Conservation (phyloP, 64 coral and sea anemone species). For the Actinia tenebrosa region DNA sequence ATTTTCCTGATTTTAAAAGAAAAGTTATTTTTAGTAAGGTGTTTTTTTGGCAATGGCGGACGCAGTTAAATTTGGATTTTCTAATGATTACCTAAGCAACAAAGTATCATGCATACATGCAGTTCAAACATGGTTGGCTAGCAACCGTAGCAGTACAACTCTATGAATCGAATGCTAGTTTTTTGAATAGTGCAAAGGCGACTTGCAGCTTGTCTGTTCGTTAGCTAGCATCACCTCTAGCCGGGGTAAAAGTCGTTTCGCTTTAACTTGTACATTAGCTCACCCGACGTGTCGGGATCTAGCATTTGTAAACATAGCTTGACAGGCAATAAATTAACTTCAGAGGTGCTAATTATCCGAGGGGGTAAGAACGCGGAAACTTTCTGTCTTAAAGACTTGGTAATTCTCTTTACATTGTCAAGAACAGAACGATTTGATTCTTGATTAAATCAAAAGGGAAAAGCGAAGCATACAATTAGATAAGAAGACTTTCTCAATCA, state of each 20-base stretch:
- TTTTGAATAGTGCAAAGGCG: neutral
- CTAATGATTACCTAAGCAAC: too few species aligned
- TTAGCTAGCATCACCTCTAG: neutral
- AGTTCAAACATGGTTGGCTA: too few species aligned
- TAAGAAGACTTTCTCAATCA: neutral
- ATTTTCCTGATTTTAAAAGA: too few species aligned
- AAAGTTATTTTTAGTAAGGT: too few species aligned
- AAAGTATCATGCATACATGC: too few species aligned
- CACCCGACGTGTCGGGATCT: neutral
- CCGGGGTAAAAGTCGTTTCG: neutral
- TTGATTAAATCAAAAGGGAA: neutral
- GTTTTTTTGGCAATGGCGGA: too few species aligned
- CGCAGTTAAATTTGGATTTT: too few species aligned
- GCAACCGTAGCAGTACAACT: too few species aligned
- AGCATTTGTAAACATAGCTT: conserved; percentile 8
- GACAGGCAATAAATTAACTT: conserved; percentile 12
- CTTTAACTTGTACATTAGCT: neutral
- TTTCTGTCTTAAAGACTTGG: neutral
- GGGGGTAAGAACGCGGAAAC: conserved; percentile 11
- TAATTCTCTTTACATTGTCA: neutral
- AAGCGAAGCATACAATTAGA: too few species aligned
- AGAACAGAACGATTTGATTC: neutral
- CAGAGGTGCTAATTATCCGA: conserved; percentile 25
- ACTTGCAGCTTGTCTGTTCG: neutral
- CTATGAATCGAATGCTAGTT: too few species aligned